A percentile compares a stretch with the other conserved stretches of the same genome.
Conservation (phyloP, 2,113 vertebrate species). For the Carlito syrichta region DNA sequence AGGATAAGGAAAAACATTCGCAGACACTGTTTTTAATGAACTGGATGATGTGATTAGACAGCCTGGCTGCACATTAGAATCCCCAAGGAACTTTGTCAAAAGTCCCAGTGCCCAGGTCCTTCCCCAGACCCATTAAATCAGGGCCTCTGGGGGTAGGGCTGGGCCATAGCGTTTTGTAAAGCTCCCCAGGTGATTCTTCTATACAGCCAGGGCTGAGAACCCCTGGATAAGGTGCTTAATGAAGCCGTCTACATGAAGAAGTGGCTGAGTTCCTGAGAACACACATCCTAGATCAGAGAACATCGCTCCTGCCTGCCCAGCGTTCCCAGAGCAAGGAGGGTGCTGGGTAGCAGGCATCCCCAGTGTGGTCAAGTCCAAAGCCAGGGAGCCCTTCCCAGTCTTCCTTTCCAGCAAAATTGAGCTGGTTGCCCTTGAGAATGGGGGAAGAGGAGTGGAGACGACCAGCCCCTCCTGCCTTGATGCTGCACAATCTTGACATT, state of each 20-base stretch:
- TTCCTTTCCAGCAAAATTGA: neutral
- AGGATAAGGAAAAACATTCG: neutral
- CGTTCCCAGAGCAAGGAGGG: neutral
- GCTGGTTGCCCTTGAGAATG: neutral
- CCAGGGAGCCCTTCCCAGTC: neutral
- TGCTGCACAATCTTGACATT: neutral
- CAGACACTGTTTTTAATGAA: neutral
- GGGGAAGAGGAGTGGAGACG: neutral
- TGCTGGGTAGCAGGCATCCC: too few species aligned
- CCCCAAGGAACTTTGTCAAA: neutral
- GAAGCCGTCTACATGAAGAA: neutral
- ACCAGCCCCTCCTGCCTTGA: neutral
- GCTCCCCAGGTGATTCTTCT: neutral
- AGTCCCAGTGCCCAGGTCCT: neutral
- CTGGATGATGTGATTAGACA: neutral
- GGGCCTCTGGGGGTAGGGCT: neutral
- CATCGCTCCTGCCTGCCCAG: neutral
- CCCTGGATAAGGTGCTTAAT: neutral
- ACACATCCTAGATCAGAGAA: neutral
- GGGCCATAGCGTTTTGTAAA: neutral
- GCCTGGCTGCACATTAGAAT: neutral
- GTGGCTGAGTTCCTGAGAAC: neutral
- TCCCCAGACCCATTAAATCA: neutral
- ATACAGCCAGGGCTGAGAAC: neutral
- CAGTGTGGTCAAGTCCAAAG: neutral